These are phyloP conservation scores for Philopedon plagiatum DNA, from an alignment of 2,888 invertebrate species.

Conservation along the genomic window DNA sequence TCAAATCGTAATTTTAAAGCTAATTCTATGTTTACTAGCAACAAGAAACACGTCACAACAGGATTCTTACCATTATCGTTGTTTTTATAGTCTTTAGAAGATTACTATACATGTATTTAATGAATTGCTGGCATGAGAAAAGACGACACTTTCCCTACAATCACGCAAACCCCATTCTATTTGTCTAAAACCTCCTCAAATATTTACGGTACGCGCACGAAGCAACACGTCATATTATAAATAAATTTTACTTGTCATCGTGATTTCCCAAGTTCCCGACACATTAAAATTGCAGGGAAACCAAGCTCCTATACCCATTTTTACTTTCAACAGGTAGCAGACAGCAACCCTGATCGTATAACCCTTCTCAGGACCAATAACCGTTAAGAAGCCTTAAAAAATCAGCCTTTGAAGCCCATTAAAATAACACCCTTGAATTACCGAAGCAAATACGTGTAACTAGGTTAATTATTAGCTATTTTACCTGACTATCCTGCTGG, in stretches of 20 bases:
- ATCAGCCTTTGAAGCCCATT: background rate
- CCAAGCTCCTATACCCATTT: background rate
- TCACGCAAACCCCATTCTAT: too few species aligned
- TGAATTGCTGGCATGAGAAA: too few species aligned
- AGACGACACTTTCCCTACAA: too few species aligned
- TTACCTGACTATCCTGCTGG: slow-evolving; percentile 34
- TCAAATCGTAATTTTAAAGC: too few species aligned
- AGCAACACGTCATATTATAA: background rate
- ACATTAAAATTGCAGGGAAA: background rate
- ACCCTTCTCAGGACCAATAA: slow-evolving; percentile 29
- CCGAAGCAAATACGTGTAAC: background rate
- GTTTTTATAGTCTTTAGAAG: too few species aligned
- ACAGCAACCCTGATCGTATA: slow-evolving; percentile 9
- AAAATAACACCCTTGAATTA: background rate
- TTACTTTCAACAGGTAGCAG: slow-evolving; percentile 46
- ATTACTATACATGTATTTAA: too few species aligned
- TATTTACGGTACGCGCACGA: background rate
- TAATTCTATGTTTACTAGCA: too few species aligned
- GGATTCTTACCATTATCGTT: too few species aligned
- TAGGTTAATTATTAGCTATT: slow-evolving; percentile 1
- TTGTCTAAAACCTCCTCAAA: too few species aligned
- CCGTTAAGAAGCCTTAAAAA: background rate
- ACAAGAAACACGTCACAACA: too few species aligned
- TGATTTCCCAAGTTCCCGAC: background rate
- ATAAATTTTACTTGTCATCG: background rate